A percentile compares a stretch with the other conserved stretches of the same genome.
phyloP scores from a whole-genome alignment of 2,888 invertebrate genomes.

The Tiliacea aurago region DNA sequence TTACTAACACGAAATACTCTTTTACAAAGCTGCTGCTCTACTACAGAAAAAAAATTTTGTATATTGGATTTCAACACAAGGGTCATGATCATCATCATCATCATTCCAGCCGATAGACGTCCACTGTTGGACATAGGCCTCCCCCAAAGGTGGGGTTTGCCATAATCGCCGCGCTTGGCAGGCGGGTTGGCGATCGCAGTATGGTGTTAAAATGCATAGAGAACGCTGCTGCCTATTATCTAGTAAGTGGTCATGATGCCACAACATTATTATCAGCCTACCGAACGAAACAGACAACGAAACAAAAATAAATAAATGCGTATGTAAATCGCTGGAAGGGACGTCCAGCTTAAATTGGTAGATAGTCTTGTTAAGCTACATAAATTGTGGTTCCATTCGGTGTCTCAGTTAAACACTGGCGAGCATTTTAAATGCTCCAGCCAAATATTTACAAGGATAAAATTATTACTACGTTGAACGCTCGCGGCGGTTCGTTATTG shows the following conservation, averaged over 20 bases:
- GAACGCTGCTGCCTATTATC: no score
- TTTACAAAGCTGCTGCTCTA: not conserved
- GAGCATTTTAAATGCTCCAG: slow-evolving; percentile 69
- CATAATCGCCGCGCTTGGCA: no score
- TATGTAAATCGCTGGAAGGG: slow-evolving; percentile 56
- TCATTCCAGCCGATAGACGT: no score
- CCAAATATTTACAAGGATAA: slow-evolving; percentile 74
- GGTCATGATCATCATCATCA: no score
- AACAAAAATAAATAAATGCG: slow-evolving; percentile 58
- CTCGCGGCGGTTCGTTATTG: slow-evolving; percentile 54
- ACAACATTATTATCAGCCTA: not conserved
- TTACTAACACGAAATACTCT: not conserved
- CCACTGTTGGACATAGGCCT: no score
- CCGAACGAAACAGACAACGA: slow-evolving; percentile 10
- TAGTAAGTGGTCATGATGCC: not conserved
- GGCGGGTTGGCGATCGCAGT: no score
- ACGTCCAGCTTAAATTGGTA: slow-evolving; percentile 63
- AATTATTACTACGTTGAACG: slow-evolving; percentile 68
- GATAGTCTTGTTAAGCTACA: slow-evolving; percentile 63
- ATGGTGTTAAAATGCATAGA: no score
- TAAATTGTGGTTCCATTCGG: slow-evolving; percentile 64
- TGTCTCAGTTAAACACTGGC: slow-evolving; percentile 64
- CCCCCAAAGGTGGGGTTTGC: no score
- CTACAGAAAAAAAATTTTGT: slow-evolving; percentile 9
- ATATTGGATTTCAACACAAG: not conserved